These are phyloP conservation scores for Tetrax tetrax DNA, from an alignment of 2,113 vertebrate species.

Conservation along the genomic window DNA sequence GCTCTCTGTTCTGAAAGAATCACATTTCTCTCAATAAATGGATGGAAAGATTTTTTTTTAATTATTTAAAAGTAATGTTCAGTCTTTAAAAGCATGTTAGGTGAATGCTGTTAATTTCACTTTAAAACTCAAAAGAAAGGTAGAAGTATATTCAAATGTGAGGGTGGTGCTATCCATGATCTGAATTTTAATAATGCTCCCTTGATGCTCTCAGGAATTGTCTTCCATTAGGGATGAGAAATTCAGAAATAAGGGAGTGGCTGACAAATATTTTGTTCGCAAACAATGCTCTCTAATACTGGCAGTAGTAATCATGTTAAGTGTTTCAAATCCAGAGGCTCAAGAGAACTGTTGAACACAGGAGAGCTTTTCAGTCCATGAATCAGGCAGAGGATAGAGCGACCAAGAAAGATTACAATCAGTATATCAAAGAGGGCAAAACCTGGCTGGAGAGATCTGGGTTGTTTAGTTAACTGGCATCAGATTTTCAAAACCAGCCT, in stretches of 20 bases:
- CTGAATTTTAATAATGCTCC: background rate
- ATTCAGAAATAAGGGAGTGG: conserved; percentile 17
- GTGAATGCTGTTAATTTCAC: background rate
- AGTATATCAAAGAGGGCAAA: background rate
- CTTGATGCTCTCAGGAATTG: background rate
- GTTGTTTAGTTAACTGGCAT: background rate
- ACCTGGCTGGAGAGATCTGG: background rate
- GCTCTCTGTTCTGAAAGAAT: background rate
- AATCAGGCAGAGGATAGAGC: background rate
- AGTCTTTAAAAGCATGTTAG: background rate
- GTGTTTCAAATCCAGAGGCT: conserved; percentile 45
- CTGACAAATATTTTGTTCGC: conserved; percentile 30
- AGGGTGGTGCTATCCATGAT: background rate
- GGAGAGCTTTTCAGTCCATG: background rate
- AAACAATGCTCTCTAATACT: conserved; percentile 34
- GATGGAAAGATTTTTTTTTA: background rate
- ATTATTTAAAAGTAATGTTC: background rate
- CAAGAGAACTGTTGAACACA: background rate
- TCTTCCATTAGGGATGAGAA: background rate
- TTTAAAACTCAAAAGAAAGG: background rate
- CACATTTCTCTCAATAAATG: background rate
- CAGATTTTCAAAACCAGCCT: background rate
- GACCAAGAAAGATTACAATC: background rate
- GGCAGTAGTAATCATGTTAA: conserved; percentile 28
- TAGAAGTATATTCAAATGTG: background rate